These are phyloP conservation scores for Eulemur albifrons DNA, from an alignment of 2,797 vertebrate genomes.

Conservation along the genomic window DNA sequence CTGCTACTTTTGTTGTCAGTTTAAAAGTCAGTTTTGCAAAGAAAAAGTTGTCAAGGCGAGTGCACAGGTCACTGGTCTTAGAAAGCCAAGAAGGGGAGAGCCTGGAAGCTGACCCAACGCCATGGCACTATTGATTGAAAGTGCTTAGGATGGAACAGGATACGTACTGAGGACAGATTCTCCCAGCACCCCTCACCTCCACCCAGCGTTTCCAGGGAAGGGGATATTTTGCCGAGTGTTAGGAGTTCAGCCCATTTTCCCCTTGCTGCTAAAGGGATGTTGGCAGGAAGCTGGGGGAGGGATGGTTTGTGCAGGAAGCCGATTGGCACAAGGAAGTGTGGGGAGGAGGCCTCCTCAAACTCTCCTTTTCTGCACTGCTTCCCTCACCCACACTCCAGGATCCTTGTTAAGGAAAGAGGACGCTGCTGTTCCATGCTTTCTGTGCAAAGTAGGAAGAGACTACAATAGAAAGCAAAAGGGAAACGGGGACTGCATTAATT, in stretches of 20 bases:
- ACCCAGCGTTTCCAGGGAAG: neutral
- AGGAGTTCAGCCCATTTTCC: neutral
- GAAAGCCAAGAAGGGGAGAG: neutral
- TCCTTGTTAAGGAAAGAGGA: neutral
- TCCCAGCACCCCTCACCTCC: neutral
- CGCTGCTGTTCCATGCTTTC: neutral
- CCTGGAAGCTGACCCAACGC: neutral
- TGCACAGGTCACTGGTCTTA: neutral
- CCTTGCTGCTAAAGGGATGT: neutral
- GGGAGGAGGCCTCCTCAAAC: neutral
- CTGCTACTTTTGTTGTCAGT: constrained; percentile 40
- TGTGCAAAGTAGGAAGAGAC: neutral
- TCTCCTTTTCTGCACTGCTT: neutral
- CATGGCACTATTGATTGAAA: neutral
- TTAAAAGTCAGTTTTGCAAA: constrained; percentile 57
- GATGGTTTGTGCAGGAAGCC: neutral
- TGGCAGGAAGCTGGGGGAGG: neutral
- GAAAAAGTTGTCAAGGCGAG: constrained; percentile 38
- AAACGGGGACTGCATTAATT: neutral
- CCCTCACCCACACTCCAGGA: neutral
- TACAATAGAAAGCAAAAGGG: neutral
- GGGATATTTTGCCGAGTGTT: neutral
- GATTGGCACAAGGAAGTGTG: neutral
- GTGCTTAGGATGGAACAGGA: neutral
- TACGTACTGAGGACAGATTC: neutral